Evolutionary conservation across 2,797 vertebrate genomes (phyloP), one percentile per base, ranked within the genome.

Genomic region (Phrynocephalus guinanensis): DNA sequence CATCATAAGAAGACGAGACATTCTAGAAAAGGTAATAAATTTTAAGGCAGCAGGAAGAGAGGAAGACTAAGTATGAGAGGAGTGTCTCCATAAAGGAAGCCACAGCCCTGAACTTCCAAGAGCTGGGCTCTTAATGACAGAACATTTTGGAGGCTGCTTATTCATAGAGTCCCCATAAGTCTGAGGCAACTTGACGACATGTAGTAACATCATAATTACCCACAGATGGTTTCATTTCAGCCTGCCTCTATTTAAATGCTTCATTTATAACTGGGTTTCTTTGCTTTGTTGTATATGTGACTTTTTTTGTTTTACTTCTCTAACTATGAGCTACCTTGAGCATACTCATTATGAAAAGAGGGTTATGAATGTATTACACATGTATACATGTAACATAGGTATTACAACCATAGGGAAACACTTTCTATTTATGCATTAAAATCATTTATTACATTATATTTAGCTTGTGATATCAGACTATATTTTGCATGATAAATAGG

Each of bases 401-500:
- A n/a, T 48, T 76, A 77, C 28, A 76, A 44, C 26, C 63, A 6
- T 33, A 60, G 22, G 33, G 52, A 84, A 68, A 68, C 13, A 56
- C 28, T 30, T 22, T 60, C 18, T 73, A 38, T 76, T 48, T 90
- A 85, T 86, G 90, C 92, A 84, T 78, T 85, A 66, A 22, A 11
- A 18, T 44, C 24, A 6, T 50, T n/a, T 30, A 33, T 3, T 6
- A 50, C 10, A 60, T 87, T 85, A 78, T 87, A 82, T 16, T 3
- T 56, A 22, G 60, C 2, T 13, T 93, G 77, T 82, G 56, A 80
- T 30, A 73, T 18, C 93, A 92, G 87, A 85, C 1, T 68, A 71
- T 89, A 26, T 72, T 87, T 90, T 85, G 71, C 56, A 72, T 82
- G 85, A 82, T 72, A 86, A 93, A 87, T 13, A 30, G 18, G n/a